A percentile compares a stretch with the other conserved stretches of the same genome.
phyloP scores from a whole-genome alignment of 2,888 invertebrate genomes.

The Tiliacea citrago region DNA sequence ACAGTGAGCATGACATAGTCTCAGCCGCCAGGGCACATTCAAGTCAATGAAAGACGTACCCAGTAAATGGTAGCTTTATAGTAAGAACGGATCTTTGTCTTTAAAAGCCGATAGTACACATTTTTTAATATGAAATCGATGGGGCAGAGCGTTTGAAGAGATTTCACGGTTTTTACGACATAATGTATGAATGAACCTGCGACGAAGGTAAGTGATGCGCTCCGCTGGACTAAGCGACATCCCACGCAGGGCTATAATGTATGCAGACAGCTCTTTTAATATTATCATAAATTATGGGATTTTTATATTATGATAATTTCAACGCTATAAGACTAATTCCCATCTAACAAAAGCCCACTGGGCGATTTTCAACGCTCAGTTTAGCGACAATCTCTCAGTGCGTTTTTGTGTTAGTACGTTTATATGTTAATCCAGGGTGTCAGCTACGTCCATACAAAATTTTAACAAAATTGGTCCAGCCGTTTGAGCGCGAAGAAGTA shows the following conservation, averaged over 20 bases:
- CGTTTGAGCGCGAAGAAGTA: no score
- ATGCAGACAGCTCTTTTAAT: slow-evolving; percentile 31
- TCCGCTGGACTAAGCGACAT: slow-evolving; percentile 54
- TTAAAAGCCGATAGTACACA: background rate
- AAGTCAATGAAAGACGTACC: no score
- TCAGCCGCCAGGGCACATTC: no score
- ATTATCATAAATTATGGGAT: background rate
- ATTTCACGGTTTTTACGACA: slow-evolving; percentile 48
- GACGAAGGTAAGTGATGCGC: slow-evolving; percentile 35
- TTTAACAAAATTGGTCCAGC: no score
- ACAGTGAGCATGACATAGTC: no score
- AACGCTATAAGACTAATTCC: background rate
- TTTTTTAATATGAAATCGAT: background rate
- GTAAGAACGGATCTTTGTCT: no score
- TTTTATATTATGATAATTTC: background rate
- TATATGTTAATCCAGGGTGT: no score
- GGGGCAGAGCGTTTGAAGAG: slow-evolving; percentile 8
- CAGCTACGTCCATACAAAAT: no score
- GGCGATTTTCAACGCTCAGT: no score
- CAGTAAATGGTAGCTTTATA: no score
- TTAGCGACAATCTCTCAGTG: background rate
- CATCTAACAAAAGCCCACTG: no score
- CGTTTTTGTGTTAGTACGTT: no score
- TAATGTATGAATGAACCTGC: slow-evolving; percentile 35
- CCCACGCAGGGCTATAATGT: slow-evolving; percentile 59